Evolutionary conservation across 2,888 invertebrate species (phyloP).

Genomic region (Plebejus argus): DNA sequence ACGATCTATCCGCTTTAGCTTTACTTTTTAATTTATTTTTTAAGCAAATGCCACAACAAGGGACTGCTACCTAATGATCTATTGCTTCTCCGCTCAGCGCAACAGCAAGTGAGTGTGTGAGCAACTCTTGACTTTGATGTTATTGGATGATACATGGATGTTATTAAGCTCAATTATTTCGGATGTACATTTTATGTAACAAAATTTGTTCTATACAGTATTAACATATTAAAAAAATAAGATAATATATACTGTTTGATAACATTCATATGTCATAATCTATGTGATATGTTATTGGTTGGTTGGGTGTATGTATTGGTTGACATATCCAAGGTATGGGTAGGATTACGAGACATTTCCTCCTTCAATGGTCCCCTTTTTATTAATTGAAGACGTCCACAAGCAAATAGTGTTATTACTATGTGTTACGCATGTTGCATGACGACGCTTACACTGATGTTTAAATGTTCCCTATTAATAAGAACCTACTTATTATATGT

Average conservation of each 20-base stretch:
- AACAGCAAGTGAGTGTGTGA: neutral
- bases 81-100: neutral
- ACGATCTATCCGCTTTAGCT: slow-evolving; percentile 63
- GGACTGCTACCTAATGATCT: neutral
- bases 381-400: neutral
- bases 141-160: neutral
- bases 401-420: neutral
- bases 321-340: neutral
- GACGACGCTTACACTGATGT: neutral
- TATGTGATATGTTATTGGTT: neutral
- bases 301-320: neutral
- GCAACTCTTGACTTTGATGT: neutral
- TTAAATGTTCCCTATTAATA: neutral
- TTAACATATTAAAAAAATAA: too few species aligned
- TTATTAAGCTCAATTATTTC: neutral
- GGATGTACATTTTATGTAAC: neutral
- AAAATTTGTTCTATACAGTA: too few species aligned
- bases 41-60: neutral
- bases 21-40: slow-evolving; percentile 33
- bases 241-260: neutral
- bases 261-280: neutral
- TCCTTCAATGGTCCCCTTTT: neutral
- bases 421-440: slow-evolving; percentile 14
- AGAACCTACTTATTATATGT: too few species aligned
- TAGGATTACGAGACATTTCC: neutral